Conservation (phyloP, 2,888 invertebrate species). For the Sinohyriopsis cumingii region DNA sequence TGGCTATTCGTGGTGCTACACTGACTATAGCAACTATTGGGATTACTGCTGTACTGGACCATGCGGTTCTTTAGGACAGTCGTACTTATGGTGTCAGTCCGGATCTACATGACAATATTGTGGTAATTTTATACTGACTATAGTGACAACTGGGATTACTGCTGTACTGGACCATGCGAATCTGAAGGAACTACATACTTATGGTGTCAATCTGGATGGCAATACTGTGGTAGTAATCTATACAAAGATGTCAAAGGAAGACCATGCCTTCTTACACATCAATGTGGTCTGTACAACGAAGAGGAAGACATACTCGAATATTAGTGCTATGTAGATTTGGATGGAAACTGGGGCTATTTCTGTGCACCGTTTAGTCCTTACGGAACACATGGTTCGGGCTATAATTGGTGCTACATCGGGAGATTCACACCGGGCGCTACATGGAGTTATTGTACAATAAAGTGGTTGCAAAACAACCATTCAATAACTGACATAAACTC, state of each 20-base stretch:
- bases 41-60: conserved; percentile 6
- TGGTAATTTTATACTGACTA: too few species aligned
- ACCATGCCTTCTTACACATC: neutral
- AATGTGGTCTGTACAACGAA: conserved; percentile 8
- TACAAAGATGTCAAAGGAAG: too few species aligned
- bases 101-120: too few species aligned
- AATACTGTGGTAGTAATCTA: too few species aligned
- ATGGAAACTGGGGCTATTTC: conserved; percentile 1
- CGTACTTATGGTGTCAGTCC: neutral
- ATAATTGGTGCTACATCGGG: conserved; percentile 1
- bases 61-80: neutral
- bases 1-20: conserved; percentile 6
- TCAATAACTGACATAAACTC: too few species aligned
- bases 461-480: too few species aligned
- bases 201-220: too few species aligned
- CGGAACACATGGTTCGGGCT: neutral
- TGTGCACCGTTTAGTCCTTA: conserved; percentile 1
- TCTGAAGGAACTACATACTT: too few species aligned
- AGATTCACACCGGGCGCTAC: neutral
- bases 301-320: neutral
- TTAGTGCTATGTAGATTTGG: conserved; percentile 2
- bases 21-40: conserved; percentile 4
- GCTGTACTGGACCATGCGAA: too few species aligned
- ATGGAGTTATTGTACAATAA: neutral
- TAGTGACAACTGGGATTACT: too few species aligned